Conservation (phyloP, 2,888 invertebrate species). For the Scaptomyza reducta region DNA sequence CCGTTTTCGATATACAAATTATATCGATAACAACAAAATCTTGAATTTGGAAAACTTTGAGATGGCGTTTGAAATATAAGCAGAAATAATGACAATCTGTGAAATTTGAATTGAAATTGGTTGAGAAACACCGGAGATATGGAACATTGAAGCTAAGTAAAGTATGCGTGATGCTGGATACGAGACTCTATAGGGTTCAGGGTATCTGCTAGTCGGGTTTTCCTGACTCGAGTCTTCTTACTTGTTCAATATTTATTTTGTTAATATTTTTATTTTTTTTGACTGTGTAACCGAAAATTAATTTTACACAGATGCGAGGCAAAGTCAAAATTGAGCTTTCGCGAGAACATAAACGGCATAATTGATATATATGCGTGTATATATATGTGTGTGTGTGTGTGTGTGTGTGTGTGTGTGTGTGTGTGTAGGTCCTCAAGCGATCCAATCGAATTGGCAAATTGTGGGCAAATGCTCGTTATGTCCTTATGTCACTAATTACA, state of each 20-base stretch:
- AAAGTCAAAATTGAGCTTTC: constrained; percentile 32
- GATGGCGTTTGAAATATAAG: no score
- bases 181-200: no score
- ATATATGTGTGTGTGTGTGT: constrained; percentile 13
- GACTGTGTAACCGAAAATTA: constrained; percentile 56
- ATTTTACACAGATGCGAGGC: constrained; percentile 44
- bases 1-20: no score
- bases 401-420: constrained; percentile 11
- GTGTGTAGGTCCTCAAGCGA: constrained; percentile 23
- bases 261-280: background rate
- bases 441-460: constrained; percentile 29
- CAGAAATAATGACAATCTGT: no score
- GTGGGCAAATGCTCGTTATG: constrained; percentile 19
- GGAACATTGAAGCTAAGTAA: no score
- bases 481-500: constrained; percentile 78
- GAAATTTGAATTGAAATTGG: no score
- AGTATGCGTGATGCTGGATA: no score
- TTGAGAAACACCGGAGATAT: no score
- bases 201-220: no score
- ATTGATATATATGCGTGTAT: constrained; percentile 61
- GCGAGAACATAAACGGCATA: constrained; percentile 71
- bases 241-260: background rate
- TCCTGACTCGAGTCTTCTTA: background rate
- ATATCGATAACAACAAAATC: no score
- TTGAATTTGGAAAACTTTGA: no score